Evolutionary conservation across 2,113 vertebrate genomes (phyloP), one percentile per base, ranked within the genome.

Genomic region (Gadus macrocephalus): DNA sequence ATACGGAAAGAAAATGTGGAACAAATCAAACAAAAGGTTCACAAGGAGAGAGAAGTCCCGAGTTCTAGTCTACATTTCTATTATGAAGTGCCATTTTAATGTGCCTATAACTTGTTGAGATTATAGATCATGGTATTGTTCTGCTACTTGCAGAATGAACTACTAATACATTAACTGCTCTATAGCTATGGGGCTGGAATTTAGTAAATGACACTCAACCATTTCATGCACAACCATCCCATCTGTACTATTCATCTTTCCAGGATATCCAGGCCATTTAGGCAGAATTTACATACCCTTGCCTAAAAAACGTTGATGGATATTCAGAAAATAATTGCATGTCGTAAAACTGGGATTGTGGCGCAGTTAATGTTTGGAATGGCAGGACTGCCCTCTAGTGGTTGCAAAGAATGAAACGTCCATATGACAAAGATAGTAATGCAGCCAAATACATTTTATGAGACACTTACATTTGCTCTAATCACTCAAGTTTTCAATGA

Each of bases 351-450:
- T 62, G 25, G 49, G 63, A 12, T 3, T 68, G 22, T 69, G 38
- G 4, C 66, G 67, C n/a, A 61, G 27, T 3, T 53, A 16, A 9
- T 5, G 53, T 79, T 79, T 63, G 25, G 81, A 79, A 86, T 73
- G 74, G 71, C 77, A 86, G 83, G 83, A 69, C 84, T 89, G 86
- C 87, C 89, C 83, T 70, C 89, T 85, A 60, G 76, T 79, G 89
- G 82, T 62, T 64, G 77, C 25, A 3, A 61, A 53, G n/a, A 68
- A 64, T 17, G 77, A 65, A 63, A 14, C 17, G 2, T 53, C n/a
- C 62, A 60, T 67, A 3, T 7, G 15, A 14, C 31, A 53, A 12
- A 35, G 1, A 69, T 35, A 53, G 1, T n/a, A 14, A 55, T 55
- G 12, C 3, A 55, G 3, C 6, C 53, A 55, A 55, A 5, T 58